These are phyloP conservation scores for Rhynchonycteris naso DNA, from an alignment of 2,797 vertebrate species.

Conservation along the genomic window DNA sequence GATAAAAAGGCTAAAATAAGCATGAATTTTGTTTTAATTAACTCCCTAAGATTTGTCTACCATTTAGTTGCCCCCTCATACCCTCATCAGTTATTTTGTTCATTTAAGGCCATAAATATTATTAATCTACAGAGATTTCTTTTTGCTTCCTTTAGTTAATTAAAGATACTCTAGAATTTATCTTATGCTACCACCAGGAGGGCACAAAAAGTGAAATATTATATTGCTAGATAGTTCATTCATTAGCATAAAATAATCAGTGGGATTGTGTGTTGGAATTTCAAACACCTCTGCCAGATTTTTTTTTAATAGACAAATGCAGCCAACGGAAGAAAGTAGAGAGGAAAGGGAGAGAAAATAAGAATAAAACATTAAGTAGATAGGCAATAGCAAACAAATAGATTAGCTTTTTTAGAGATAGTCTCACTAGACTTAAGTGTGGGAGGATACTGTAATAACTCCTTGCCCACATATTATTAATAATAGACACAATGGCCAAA, in stretches of 20 bases:
- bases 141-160: slow-evolving; percentile 88
- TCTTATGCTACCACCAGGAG: slow-evolving; percentile 87
- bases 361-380: neutral
- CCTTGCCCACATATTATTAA: slow-evolving; percentile 56
- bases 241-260: slow-evolving; percentile 87
- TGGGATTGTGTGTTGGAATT: slow-evolving; percentile 74
- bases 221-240: slow-evolving; percentile 83
- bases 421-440: slow-evolving; percentile 49
- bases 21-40: slow-evolving; percentile 85
- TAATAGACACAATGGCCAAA: slow-evolving; percentile 47
- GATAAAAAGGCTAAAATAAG: slow-evolving; percentile 79
- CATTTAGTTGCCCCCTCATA: slow-evolving; percentile 76
- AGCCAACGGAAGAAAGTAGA: slow-evolving; percentile 30
- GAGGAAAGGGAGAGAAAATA: neutral
- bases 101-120: slow-evolving; percentile 86
- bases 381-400: neutral
- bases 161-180: slow-evolving; percentile 87
- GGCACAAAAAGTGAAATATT: slow-evolving; percentile 87
- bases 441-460: slow-evolving; percentile 69
- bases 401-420: slow-evolving; percentile 56
- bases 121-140: slow-evolving; percentile 86
- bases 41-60: slow-evolving; percentile 79
- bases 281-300: slow-evolving; percentile 60
- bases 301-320: slow-evolving; percentile 60
- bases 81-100: slow-evolving; percentile 83